Conservation (phyloP, 2,888 invertebrate species). For the Tortrix viridana region DNA sequence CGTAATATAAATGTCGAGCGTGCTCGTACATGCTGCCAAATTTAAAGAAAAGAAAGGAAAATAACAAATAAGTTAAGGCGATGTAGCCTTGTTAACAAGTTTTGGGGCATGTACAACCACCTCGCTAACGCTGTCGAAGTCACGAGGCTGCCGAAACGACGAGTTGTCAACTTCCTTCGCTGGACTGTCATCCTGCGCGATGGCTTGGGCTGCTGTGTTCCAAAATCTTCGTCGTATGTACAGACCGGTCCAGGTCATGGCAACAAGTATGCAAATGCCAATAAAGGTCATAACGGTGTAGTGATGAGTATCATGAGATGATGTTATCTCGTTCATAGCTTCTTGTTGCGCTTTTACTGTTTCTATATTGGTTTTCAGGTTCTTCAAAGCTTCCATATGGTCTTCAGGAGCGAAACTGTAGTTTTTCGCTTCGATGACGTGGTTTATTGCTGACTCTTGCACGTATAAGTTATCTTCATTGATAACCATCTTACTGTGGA, state of each 20-base stretch:
- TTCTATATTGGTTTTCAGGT: background rate
- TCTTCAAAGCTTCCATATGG: background rate
- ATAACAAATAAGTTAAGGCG: background rate
- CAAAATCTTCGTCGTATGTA: background rate
- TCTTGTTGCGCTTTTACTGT: background rate
- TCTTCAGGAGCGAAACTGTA: slow-evolving; percentile 1
- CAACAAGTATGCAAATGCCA: background rate
- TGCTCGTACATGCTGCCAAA: background rate
- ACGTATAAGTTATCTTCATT: background rate
- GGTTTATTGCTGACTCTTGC: background rate
- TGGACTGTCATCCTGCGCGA: background rate
- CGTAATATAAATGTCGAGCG: no score
- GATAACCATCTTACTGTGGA: background rate
- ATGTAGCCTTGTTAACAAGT: background rate
- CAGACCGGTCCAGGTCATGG: background rate
- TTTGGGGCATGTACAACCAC: background rate
- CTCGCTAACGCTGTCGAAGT: slow-evolving; percentile 1
- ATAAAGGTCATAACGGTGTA: background rate
- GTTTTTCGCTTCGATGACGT: background rate
- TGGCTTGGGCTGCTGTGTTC: background rate
- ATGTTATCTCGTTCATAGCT: background rate
- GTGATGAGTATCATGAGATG: background rate
- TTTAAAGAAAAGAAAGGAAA: slow-evolving; percentile 1
- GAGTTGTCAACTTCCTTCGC: background rate
- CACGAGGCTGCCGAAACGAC: background rate